Evolutionary conservation across 2,888 invertebrate species (phyloP).

Genomic region (Stramonita haemastoma): DNA sequence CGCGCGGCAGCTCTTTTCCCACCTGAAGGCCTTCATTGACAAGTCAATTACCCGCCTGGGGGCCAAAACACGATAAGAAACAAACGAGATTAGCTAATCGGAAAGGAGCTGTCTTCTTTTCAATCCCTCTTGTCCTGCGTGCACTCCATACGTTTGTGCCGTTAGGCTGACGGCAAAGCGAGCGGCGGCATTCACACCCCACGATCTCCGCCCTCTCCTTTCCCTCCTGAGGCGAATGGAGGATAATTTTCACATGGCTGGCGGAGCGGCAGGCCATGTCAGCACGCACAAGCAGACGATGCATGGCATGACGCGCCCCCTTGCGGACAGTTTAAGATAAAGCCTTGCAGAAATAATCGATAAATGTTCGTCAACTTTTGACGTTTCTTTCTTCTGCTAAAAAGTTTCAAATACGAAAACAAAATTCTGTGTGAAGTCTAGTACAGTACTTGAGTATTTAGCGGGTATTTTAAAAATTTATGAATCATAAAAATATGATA

Average conservation of each 20-base stretch:
- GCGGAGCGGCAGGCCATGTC: conserved; percentile 43
- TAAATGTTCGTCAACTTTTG: conserved; percentile 31
- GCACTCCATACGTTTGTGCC: neutral
- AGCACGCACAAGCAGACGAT: conserved; percentile 41
- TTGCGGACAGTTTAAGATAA: conserved; percentile 41
- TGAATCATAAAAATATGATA: conserved; percentile 21
- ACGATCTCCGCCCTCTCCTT: conserved; percentile 15
- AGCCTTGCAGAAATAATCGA: conserved; percentile 43
- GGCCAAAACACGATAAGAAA: conserved; percentile 28
- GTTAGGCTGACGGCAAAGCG: conserved; percentile 16
- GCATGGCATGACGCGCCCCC: conserved; percentile 45
- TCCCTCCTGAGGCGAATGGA: neutral
- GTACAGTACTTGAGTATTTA: neutral
- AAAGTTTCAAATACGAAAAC: conserved; percentile 29
- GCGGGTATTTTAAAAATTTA: conserved; percentile 18
- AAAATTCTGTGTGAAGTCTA: neutral
- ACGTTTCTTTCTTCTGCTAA: neutral
- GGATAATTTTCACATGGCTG: conserved; percentile 30
- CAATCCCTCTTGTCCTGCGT: neutral
- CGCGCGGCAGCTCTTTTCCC: conserved; percentile 14
- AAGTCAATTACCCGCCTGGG: conserved; percentile 24
- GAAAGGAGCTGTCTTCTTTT: conserved; percentile 29
- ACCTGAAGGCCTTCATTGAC: conserved; percentile 29
- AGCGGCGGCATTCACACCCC: neutral
- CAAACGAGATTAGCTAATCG: conserved; percentile 37